phyloP scores from a whole-genome alignment of 30 jellyfish, hydroid and myxozoan species.

The Rhopilema esculentum region DNA sequence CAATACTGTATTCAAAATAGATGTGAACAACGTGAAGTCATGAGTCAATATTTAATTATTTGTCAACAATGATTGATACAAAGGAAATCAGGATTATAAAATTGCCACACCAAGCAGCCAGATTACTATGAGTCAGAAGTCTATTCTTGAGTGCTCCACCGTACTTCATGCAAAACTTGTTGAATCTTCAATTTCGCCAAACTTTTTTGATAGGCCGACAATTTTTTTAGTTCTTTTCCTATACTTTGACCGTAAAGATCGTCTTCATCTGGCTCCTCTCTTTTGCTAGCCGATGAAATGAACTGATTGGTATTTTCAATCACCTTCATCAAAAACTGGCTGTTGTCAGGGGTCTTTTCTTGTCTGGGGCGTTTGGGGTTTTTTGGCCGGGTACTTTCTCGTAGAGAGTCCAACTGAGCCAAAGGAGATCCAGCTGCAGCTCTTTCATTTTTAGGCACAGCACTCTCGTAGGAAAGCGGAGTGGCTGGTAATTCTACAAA shows the following conservation, averaged over 20 bases:
- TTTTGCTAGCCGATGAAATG: constrained; percentile 6
- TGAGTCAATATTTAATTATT: not conserved
- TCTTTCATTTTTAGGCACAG: constrained; percentile 7
- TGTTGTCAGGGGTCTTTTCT: too few species aligned
- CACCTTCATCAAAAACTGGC: constrained; percentile 12
- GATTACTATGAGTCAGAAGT: not conserved
- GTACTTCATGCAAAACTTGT: constrained; percentile 24
- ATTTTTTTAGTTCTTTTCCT: constrained; percentile 36
- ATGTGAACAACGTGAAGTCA: not conserved
- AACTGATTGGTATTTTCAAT: constrained; percentile 3
- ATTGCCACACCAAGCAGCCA: not conserved
- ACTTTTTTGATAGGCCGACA: constrained; percentile 14
- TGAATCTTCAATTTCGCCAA: constrained; percentile 35
- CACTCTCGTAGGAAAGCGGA: not conserved
- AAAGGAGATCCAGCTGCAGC: not conserved
- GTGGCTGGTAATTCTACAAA: not conserved
- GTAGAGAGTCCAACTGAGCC: constrained; percentile 5
- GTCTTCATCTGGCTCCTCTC: constrained; percentile 33
- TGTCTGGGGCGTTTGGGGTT: constrained; percentile 9
- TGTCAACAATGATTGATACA: not conserved
- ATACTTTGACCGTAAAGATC: constrained; percentile 44
- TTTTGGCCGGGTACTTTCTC: constrained; percentile 4
- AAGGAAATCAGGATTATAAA: not conserved
- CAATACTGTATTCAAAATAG: not conserved
- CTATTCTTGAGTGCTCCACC: not conserved